Evolutionary conservation across 1,140 invertebrate species (phyloP).

Genomic region (Musca vetustissima): DNA sequence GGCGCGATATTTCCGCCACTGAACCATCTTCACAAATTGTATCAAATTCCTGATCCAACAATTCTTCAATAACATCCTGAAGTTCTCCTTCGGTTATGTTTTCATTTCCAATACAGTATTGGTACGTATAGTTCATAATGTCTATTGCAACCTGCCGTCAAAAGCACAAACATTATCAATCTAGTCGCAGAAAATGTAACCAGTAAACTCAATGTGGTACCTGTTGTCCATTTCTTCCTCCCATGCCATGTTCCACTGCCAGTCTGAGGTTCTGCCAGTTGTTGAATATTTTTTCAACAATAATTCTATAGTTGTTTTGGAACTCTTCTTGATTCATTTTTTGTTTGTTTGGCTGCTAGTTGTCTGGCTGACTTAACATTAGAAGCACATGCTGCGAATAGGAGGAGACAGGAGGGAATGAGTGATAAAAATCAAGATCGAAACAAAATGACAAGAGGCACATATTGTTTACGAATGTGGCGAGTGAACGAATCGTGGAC

Average conservation of each 20-base stretch:
- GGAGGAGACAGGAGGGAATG: too few relatives aligned
- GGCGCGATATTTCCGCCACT: constrained; percentile 58
- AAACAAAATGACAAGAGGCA: too few relatives aligned
- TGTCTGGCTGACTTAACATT: too few relatives aligned
- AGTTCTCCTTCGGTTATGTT: constrained; percentile 61
- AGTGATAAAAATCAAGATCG: too few relatives aligned
- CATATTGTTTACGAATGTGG: too few relatives aligned
- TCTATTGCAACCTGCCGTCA: constrained; percentile 63
- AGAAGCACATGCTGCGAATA: too few relatives aligned
- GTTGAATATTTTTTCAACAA: constrained; percentile 65
- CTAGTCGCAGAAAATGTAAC: too few relatives aligned
- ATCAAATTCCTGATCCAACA: constrained; percentile 68
- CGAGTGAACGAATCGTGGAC: too few relatives aligned
- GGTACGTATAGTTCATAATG: constrained; percentile 62
- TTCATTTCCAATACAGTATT: constrained; percentile 62
- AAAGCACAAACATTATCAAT: background rate
- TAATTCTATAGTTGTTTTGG: constrained; percentile 57
- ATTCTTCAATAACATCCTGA: constrained; percentile 63
- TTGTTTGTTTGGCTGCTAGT: constrained; percentile 24
- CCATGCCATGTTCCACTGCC: constrained; percentile 68
- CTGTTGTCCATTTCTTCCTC: constrained; percentile 64
- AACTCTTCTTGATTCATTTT: constrained; percentile 34
- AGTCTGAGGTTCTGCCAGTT: constrained; percentile 67
- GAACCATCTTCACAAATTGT: constrained; percentile 67
- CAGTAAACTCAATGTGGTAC: constrained; percentile 49